Base-by-base conservation (phyloP, 1,140 invertebrate species). In the Drosophila takahashii region DNA sequence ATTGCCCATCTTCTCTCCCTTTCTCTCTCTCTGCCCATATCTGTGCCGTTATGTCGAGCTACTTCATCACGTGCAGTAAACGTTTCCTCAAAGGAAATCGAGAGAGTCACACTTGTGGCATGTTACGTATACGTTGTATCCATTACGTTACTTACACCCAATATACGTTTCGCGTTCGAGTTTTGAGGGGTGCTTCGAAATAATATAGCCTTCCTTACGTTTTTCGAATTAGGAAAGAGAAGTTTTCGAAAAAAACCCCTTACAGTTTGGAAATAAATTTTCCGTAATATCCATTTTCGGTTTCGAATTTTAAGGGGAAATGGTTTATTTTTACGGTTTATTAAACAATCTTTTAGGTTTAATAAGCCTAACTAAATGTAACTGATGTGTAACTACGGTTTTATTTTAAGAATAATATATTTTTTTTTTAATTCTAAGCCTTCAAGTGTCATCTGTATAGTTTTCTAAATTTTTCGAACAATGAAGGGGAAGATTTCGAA, bases 91-190 rank as follows among this genome's bases (percentile, higher is more conserved):
- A 22, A 76, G 29, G 36, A 51, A 67, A 67, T 51, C 45, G 27
- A 48, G 52, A 66, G 52, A 70, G 79, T 85, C 79, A 86, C 81
- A 86, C 81, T 86, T 86, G 81, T 86, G 79, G 81, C 81, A 76
- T 86, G 51, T 71, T 81, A 76, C 72, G 59, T 66, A 69, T 26
- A 39, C 54, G 74, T 65, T 18, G 11, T 54, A n/a, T 2, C 26
- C 29, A 26, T 53, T 52, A 66, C 73, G 60, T 61, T 48, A n/a
- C 22, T 22, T 37, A 10, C 6, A 5, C 32, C 8, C 1, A 7
- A 8, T 26, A 57, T 78, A 52, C 56, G 65, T 62, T 47, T 39
- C 10, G 5, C n/a, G 34, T 32, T 58, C 59, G 59, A 61, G 58
- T 15, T 61, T 64, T 50, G 10, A 51, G 64, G 64, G 64, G 64